These are phyloP conservation scores for Cochlearius cochlearius DNA, from an alignment of 2,113 vertebrate genomes.

Conservation along the genomic window DNA sequence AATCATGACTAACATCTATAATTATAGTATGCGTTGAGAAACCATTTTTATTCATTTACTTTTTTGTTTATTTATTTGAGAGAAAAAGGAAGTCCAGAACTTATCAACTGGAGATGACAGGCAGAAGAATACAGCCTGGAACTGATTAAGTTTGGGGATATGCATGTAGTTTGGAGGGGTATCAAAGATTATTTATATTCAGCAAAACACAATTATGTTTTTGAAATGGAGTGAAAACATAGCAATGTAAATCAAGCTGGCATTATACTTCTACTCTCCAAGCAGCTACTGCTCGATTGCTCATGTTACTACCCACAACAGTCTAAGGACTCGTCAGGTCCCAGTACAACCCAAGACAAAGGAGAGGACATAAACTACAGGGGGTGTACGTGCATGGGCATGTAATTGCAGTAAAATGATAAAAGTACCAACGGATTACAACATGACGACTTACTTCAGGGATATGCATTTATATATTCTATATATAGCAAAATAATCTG, in stretches of 20 bases:
- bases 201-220: not conserved
- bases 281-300: not conserved
- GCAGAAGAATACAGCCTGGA: not conserved
- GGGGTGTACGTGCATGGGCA: not conserved
- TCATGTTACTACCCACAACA: not conserved
- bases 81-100: not conserved
- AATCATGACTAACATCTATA: conserved; percentile 7
- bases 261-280: not conserved
- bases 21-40: not conserved
- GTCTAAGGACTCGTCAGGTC: not conserved
- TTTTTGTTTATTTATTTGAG: not conserved
- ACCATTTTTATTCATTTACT: not conserved
- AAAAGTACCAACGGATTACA: not conserved
- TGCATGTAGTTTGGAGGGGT: not conserved
- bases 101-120: not conserved
- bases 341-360: not conserved
- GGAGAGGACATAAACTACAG: not conserved
- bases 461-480: not conserved
- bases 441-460: fast-evolving
- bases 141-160: not conserved
- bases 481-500: not conserved
- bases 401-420: not conserved
- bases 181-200: not conserved
- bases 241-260: not conserved
- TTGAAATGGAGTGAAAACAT: not conserved